Percentiles rank a stretch among this genome's conserved stretches.
These are phyloP conservation scores for Pseudococcus viburni DNA, from an alignment of 2,888 invertebrate genomes.

Conservation along the genomic window DNA sequence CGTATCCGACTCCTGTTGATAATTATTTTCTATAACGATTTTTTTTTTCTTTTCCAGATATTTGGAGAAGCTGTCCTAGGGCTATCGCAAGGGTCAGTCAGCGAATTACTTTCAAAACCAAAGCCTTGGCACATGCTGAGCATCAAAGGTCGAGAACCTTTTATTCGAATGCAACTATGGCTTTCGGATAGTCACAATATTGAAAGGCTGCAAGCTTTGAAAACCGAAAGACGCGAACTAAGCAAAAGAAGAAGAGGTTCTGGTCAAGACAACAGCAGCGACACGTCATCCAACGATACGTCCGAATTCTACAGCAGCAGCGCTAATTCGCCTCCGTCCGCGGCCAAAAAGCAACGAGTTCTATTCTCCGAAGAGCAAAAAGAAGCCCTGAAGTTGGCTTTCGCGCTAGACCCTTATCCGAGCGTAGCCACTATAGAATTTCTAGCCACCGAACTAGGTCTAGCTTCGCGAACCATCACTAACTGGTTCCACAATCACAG, in stretches of 20 bases:
- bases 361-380: slow-evolving; percentile 99
- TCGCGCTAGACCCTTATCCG: slow-evolving; percentile 96
- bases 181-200: slow-evolving; percentile 95
- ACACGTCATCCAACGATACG: slow-evolving; percentile 90
- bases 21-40: background rate
- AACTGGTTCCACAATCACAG: slow-evolving; percentile 99
- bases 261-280: slow-evolving; percentile 87
- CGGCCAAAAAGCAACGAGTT: slow-evolving; percentile 95
- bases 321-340: slow-evolving; percentile 85
- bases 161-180: slow-evolving; percentile 97
- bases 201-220: slow-evolving; percentile 90
- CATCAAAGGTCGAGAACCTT: slow-evolving; percentile 96
- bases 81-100: slow-evolving; percentile 96
- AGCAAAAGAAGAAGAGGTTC: slow-evolving; percentile 90
- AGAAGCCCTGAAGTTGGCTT: slow-evolving; percentile 93
- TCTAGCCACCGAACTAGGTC: slow-evolving; percentile 89
- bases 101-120: slow-evolving; percentile 96
- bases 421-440: slow-evolving; percentile 97
- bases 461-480: slow-evolving; percentile 96
- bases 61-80: slow-evolving; percentile 98
- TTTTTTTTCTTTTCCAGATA: slow-evolving; percentile 75
- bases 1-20: background rate
- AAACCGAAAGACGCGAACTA: slow-evolving; percentile 91
- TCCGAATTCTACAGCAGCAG: slow-evolving; percentile 90
- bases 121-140: slow-evolving; percentile 99